phyloP scores from a whole-genome alignment of 2,113 vertebrate species.

The Astatoreochromis straeleni region DNA sequence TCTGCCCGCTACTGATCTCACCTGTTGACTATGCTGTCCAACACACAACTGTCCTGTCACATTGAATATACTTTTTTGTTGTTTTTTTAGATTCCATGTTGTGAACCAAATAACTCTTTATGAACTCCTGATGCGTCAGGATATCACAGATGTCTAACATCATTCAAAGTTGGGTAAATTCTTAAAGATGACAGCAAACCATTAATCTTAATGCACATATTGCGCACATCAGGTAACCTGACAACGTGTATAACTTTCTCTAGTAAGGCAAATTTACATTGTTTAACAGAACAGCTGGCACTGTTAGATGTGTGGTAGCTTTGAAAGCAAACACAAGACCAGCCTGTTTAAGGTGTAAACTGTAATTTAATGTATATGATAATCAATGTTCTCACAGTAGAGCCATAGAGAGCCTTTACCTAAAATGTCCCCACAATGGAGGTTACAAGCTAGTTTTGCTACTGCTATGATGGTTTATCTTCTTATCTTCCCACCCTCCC shows the following conservation, averaged over 20 bases:
- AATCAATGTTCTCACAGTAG: not conserved
- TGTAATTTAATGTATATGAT: not conserved
- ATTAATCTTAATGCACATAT: not conserved
- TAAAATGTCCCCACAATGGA: not conserved
- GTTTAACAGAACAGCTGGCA: not conserved
- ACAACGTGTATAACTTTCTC: not conserved
- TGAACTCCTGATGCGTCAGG: not conserved
- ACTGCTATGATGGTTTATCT: not conserved
- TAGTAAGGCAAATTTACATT: not conserved
- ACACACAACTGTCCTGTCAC: not conserved
- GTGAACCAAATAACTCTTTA: not conserved
- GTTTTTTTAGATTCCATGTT: not conserved
- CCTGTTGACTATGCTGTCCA: not conserved
- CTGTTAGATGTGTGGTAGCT: not conserved
- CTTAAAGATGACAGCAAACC: not conserved
- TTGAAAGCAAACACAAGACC: rapidly evolving
- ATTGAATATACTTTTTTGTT: not conserved
- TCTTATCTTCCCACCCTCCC: not conserved
- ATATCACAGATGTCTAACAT: not conserved
- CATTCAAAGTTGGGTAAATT: not conserved
- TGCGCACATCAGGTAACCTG: not conserved
- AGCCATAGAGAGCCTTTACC: not conserved
- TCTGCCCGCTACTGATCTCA: not conserved
- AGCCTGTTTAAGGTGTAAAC: not conserved
- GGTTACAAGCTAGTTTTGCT: not conserved